These are phyloP conservation scores for Glaucomys volans DNA, from an alignment of 2,113 vertebrate genomes.

Conservation along the genomic window DNA sequence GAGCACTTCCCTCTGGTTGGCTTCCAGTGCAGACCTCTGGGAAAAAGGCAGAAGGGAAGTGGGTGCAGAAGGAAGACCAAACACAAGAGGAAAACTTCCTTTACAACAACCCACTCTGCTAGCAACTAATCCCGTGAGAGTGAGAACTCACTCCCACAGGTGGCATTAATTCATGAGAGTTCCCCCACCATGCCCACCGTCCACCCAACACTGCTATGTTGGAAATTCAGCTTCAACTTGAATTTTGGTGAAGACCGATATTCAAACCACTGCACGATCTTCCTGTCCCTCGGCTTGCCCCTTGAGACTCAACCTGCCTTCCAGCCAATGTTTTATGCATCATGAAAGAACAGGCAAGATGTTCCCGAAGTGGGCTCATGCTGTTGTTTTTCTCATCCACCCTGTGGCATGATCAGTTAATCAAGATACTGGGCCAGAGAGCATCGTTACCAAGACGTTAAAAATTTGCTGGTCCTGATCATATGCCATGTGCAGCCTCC, in stretches of 20 bases:
- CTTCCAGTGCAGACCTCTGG: neutral
- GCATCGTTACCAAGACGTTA: constrained; percentile 61
- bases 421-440: neutral
- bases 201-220: neutral
- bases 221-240: neutral
- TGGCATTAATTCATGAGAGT: neutral
- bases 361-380: neutral
- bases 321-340: neutral
- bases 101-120: neutral
- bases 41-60: neutral
- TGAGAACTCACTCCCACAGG: neutral
- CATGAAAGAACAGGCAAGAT: neutral
- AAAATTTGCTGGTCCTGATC: constrained; percentile 16
- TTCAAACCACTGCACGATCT: neutral
- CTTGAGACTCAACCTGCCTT: neutral
- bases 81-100: neutral
- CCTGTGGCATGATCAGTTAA: neutral
- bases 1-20: neutral
- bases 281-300: rapidly evolving
- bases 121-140: neutral
- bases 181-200: neutral
- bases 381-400: neutral
- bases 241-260: neutral
- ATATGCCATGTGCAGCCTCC: neutral
- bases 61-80: neutral